Conservation (phyloP, 2,113 vertebrate species). For the Procapra przewalskii region DNA sequence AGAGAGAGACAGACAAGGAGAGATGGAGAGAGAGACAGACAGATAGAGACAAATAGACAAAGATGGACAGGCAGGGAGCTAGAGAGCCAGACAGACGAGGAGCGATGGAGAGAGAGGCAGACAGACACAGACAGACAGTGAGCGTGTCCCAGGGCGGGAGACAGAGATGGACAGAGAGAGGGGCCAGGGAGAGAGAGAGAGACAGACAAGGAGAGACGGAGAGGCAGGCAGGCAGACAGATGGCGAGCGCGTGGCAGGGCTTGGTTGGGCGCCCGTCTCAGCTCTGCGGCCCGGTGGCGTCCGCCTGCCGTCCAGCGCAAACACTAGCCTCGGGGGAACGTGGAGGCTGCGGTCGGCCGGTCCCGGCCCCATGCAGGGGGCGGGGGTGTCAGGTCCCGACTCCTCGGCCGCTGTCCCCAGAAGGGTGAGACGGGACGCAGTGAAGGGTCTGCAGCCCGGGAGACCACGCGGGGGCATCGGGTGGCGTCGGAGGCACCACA, state of each 20-base stretch:
- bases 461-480: background rate
- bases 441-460: background rate
- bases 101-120: background rate
- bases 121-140: background rate
- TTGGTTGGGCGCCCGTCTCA: rapidly evolving
- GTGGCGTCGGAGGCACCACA: rapidly evolving
- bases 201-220: background rate
- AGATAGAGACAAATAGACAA: too few species aligned
- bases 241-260: rapidly evolving
- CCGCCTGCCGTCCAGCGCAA: rapidly evolving
- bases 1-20: too few species aligned
- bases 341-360: background rate
- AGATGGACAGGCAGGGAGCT: too few species aligned
- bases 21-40: too few species aligned
- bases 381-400: background rate
- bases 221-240: background rate
- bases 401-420: rapidly evolving
- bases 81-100: too few species aligned
- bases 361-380: rapidly evolving
- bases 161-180: too few species aligned
- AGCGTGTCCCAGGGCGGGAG: too few species aligned
- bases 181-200: rapidly evolving
- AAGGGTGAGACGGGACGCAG: background rate
- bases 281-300: rapidly evolving
- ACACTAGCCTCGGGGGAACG: rapidly evolving